phyloP scores from a whole-genome alignment of 2,113 vertebrate species.

The Mungos mungo region DNA sequence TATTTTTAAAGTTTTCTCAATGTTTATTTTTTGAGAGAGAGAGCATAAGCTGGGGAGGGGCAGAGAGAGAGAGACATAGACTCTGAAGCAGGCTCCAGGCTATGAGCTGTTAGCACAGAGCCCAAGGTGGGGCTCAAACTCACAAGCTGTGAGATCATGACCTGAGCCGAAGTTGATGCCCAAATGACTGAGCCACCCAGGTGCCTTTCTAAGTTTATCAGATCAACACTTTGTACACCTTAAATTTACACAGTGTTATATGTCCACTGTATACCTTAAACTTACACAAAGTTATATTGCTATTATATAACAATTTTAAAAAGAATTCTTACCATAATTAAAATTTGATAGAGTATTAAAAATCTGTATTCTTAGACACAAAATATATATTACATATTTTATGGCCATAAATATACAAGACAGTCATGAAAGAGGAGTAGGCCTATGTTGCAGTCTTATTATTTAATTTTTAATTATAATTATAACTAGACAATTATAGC shows the following conservation, averaged over 20 bases:
- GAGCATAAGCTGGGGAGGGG: too few species aligned
- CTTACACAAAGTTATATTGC: neutral
- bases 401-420: neutral
- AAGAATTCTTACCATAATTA: neutral
- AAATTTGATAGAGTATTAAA: neutral
- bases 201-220: neutral
- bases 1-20: too few species aligned
- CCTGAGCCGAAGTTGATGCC: too few species aligned
- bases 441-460: neutral
- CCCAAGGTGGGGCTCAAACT: too few species aligned
- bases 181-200: too few species aligned
- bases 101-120: too few species aligned
- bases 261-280: neutral
- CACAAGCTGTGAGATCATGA: too few species aligned
- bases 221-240: neutral
- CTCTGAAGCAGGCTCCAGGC: too few species aligned
- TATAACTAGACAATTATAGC: neutral
- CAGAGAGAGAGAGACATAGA: too few species aligned
- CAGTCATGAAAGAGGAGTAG: neutral
- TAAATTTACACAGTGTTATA: neutral
- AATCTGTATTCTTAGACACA: neutral
- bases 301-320: neutral
- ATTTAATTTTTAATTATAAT: constrained; percentile 16
- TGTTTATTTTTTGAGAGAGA: too few species aligned
- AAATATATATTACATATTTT: neutral